phyloP scores from a whole-genome alignment of 2,888 invertebrate genomes.

The Phragmatobia fuliginosa region DNA sequence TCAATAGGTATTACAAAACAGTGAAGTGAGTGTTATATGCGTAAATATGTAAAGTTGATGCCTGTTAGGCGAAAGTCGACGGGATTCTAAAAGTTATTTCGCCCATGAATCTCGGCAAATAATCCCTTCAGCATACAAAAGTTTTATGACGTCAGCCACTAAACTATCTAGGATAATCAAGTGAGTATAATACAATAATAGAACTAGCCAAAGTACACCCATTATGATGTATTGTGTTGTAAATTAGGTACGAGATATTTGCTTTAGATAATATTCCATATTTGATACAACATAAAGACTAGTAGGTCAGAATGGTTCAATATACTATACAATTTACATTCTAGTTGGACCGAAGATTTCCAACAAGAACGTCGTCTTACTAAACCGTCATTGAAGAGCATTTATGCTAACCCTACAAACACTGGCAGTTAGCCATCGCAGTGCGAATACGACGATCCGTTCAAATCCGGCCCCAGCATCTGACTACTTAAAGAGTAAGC shows the following conservation, averaged over 20 bases:
- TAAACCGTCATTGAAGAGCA: conserved; percentile 56
- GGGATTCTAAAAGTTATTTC: conserved; percentile 2
- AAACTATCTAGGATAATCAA: conserved; percentile 28
- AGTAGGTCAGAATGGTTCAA: conserved; percentile 60
- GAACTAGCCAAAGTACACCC: conserved; percentile 25
- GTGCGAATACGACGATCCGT: conserved; percentile 71
- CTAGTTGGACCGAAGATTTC: conserved; percentile 75
- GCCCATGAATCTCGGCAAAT: not conserved
- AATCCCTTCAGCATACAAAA: not conserved
- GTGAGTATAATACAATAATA: conserved; percentile 43
- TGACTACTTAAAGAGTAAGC: conserved; percentile 75
- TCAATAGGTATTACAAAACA: not conserved
- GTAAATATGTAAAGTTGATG: not conserved
- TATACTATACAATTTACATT: conserved; percentile 62
- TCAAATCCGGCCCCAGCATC: conserved; percentile 76
- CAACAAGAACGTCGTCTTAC: conserved; percentile 72
- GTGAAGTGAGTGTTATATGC: conserved; percentile 31
- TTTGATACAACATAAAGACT: conserved; percentile 50
- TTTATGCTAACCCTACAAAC: conserved; percentile 78
- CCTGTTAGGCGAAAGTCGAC: not conserved
- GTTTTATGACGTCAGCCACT: conserved; percentile 18
- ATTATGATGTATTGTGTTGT: conserved; percentile 36
- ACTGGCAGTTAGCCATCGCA: conserved; percentile 80
- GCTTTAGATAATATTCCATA: conserved; percentile 35
- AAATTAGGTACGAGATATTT: conserved; percentile 47